These are phyloP conservation scores for Harpagoxenus sublaevis DNA, from an alignment of 2,888 invertebrate genomes.

Conservation along the genomic window DNA sequence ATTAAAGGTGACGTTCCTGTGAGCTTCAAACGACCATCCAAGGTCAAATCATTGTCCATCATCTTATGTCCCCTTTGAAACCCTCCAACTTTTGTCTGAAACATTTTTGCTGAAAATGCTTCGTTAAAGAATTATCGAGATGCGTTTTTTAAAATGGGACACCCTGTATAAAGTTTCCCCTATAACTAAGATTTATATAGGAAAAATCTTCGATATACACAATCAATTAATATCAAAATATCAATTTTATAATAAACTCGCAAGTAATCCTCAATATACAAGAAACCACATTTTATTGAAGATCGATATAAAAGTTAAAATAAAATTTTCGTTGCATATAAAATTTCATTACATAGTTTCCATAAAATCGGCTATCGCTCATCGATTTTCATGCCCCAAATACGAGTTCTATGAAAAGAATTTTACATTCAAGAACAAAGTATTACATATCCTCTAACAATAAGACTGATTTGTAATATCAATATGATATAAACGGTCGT, in stretches of 20 bases:
- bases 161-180: not conserved
- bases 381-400: conserved; percentile 22
- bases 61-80: too few species aligned
- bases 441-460: not conserved
- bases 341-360: conserved; percentile 14
- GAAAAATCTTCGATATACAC: not conserved
- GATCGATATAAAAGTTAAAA: conserved; percentile 3
- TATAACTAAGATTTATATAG: not conserved
- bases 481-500: not conserved
- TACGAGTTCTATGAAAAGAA: conserved; percentile 20
- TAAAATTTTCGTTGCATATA: not conserved
- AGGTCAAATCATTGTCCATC: too few species aligned
- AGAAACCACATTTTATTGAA: not conserved
- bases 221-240: not conserved
- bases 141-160: too few species aligned
- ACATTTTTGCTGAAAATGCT: too few species aligned
- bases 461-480: not conserved
- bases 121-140: too few species aligned
- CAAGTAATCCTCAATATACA: not conserved
- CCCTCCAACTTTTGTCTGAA: too few species aligned
- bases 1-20: too few species aligned
- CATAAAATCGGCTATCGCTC: conserved; percentile 10
- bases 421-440: not conserved
- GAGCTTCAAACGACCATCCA: too few species aligned
- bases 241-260: not conserved